Conservation (phyloP, 2,888 invertebrate genomes). For the Leucoma salicis region DNA sequence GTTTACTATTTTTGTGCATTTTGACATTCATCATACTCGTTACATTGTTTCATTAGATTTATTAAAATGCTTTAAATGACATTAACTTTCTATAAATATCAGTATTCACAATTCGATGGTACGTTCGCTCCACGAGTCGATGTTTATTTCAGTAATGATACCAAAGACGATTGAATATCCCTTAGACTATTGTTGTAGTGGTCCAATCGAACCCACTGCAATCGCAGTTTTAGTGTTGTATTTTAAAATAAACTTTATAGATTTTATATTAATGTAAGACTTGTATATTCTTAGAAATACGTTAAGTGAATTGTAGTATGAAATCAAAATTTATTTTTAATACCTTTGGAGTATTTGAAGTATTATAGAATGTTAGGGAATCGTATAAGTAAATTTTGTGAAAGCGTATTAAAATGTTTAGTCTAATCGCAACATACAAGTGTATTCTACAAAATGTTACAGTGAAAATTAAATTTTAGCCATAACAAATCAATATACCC, state of each 20-base stretch:
- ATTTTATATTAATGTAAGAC: constrained; percentile 65
- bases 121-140: constrained; percentile 53
- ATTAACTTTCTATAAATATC: constrained; percentile 66
- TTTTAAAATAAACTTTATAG: constrained; percentile 65
- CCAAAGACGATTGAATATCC: constrained; percentile 82
- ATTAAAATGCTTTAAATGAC: constrained; percentile 71
- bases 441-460: constrained; percentile 59
- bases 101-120: constrained; percentile 56
- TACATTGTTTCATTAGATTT: constrained; percentile 69
- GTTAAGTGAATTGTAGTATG: constrained; percentile 56
- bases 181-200: constrained; percentile 61
- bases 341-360: constrained; percentile 70
- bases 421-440: constrained; percentile 34
- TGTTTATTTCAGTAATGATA: constrained; percentile 75
- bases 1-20: constrained; percentile 34
- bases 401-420: constrained; percentile 28
- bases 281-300: constrained; percentile 65
- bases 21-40: constrained; percentile 66
- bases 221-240: constrained; percentile 60
- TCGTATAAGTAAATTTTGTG: constrained; percentile 11
- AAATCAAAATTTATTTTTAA: constrained; percentile 71
- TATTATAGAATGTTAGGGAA: constrained; percentile 24
- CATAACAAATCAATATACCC: constrained; percentile 67
- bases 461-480: constrained; percentile 61
- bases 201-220: constrained; percentile 44